These are phyloP conservation scores for Gallinago undulata DNA, from an alignment of 2,113 vertebrate species.

Conservation along the genomic window DNA sequence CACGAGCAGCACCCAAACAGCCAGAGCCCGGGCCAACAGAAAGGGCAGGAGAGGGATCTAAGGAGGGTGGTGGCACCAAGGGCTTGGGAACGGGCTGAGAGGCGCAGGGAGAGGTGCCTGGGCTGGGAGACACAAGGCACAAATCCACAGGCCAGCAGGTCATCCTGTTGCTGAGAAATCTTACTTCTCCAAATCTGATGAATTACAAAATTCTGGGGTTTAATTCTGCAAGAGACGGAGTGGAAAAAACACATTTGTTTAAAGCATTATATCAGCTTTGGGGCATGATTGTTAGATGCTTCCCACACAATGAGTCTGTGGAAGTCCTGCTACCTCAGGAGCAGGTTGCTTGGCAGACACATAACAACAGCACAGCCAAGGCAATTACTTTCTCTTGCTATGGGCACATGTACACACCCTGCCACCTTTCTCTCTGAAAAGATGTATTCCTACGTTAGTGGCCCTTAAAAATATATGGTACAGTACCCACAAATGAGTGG, in stretches of 20 bases:
- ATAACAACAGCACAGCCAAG: neutral
- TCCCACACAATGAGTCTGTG: neutral
- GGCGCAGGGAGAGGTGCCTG: neutral
- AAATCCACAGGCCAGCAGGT: neutral
- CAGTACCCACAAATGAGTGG: neutral
- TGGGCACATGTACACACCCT: neutral
- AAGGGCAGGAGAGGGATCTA: neutral
- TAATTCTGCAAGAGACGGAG: neutral
- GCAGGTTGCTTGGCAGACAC: neutral
- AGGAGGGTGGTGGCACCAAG: rapidly evolving
- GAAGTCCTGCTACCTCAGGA: neutral
- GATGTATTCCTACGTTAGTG: neutral
- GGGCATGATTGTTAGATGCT: neutral
- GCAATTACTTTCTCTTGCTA: neutral
- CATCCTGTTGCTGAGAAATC: neutral
- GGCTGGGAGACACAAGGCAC: neutral
- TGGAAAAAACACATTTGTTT: neutral
- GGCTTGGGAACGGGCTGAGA: neutral
- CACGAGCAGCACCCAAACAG: rapidly evolving
- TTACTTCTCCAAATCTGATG: neutral
- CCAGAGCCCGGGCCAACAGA: rapidly evolving
- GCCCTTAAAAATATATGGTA: neutral
- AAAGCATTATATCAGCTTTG: neutral
- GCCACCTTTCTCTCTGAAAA: neutral
- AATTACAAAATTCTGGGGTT: neutral